Evolutionary conservation across 2,888 invertebrate species (phyloP), one percentile per base, ranked within the genome.

Genomic region (Dolichopus griseipennis): DNA sequence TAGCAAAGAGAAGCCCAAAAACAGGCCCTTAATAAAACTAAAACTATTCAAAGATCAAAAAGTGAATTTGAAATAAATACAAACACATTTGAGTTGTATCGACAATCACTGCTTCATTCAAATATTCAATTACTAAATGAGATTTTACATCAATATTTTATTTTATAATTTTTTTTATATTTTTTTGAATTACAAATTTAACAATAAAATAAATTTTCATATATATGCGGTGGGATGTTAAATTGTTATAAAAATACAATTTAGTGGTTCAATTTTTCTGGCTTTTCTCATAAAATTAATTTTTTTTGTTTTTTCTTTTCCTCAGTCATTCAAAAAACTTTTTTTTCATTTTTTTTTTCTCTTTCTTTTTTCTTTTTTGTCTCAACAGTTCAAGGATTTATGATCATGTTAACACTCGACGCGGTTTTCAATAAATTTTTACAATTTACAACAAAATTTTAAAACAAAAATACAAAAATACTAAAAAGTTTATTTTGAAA

Each of bases 201-300:
- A 52, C 52, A 52, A 52, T 18, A 52, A 12, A 52, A 52, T 52
- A 52, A 52, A 52, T 52, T 41, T 52, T 52, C n/a, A 52, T n/a
- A 52, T 52, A 52, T n/a, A 52, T 52, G n/a, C 52, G n/a, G 52
- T 52, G 52, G 52, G 52, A 52, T 52, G 52, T 52, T 52, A 52
- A 52, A 52, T 52, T 52, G 52, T 52, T 52, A 52, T 52, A 52
- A 52, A 52, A 52, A 52, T 52, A 52, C 52, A 52, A 52, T 52
- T 52, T 52, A 52, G 52, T 52, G 52, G 52, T 52, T 52, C 52
- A 52, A 52, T 52, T 52, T n/a, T 52, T 52, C 52, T 52, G 52
- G 52, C 2, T 52, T 52, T 52, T 52, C 52, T 52, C 52, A 52
- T 52, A 52, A 52, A 52, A 52, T n/a, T 52, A 52, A 52, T 52